These are phyloP conservation scores for Spodoptera picta DNA, from an alignment of 2,888 invertebrate genomes.

Conservation along the genomic window DNA sequence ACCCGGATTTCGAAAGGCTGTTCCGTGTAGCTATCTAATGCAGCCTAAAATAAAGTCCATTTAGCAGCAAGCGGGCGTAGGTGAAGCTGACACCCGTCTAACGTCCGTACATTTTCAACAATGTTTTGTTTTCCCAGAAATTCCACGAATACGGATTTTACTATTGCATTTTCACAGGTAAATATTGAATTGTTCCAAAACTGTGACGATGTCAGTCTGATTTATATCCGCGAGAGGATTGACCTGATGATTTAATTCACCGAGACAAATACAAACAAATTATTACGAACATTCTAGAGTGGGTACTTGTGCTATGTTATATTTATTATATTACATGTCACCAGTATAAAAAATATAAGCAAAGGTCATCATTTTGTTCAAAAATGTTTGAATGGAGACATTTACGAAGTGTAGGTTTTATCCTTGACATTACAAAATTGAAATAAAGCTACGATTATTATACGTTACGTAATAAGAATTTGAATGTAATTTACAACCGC, in stretches of 20 bases:
- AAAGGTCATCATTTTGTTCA: constrained; percentile 22
- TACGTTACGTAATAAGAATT: too few species aligned
- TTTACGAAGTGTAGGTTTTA: constrained; percentile 18
- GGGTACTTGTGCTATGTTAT: too few species aligned
- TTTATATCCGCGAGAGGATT: too few species aligned
- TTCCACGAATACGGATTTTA: constrained; percentile 51
- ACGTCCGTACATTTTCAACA: constrained; percentile 60
- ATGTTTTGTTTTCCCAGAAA: constrained; percentile 59
- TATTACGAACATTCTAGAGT: too few species aligned
- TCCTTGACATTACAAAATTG: constrained; percentile 29
- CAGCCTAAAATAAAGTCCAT: constrained; percentile 71
- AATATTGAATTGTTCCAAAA: background rate
- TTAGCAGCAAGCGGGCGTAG: constrained; percentile 59
- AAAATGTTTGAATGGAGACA: constrained; percentile 8
- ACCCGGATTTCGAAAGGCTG: constrained; percentile 67
- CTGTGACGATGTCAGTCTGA: background rate
- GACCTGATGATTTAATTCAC: too few species aligned
- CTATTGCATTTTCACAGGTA: constrained; percentile 32
- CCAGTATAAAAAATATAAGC: background rate
- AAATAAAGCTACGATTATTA: constrained; percentile 1
- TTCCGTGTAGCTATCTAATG: constrained; percentile 62
- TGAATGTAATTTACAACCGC: too few species aligned
- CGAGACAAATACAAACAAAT: too few species aligned
- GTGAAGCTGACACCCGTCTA: constrained; percentile 59
- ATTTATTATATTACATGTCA: too few species aligned